Base-by-base conservation (phyloP, 2,113 vertebrate species). In the Dasypus novemcinctus region DNA sequence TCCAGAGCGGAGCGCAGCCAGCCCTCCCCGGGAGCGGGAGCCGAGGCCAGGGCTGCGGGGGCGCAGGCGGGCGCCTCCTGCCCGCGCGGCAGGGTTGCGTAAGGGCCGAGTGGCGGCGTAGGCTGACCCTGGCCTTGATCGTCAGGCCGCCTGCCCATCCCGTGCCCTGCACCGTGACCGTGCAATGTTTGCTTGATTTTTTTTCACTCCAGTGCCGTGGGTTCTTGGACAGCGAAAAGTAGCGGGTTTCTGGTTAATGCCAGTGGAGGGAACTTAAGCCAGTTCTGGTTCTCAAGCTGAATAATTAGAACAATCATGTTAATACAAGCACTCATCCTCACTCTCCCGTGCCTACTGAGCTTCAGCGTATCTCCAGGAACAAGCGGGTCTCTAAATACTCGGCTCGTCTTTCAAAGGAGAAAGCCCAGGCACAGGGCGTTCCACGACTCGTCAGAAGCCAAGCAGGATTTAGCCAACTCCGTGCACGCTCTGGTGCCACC, bases 201-300 rank as follows among this genome's bases (percentile, higher is more conserved):
- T 94, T 74, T 20, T n/a, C n/a, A 31, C 82, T 69, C 23, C 29
- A 78, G 9, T 88, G n/a, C 33, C 38, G 71, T 54, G 33, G 59
- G n/a, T 69, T 95, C 61, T 93, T 66, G 76, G 68, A 88, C 25
- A 2, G 59, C 2, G 15, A 63, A 52, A 64, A 49, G 66, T 74
- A 27, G 49, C 84, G 38, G 46, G n/a, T 80, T 69, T 90, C 57
- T 75, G 80, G 57, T n/a, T n/a, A 54, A 96, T 14, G 41, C 57
- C 72, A 82, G 84, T 90, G 88, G 9, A 80, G 64, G 25, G 71
- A 8, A 66, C 74, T 81, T 84, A 82, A 75, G 46, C 49, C 59
- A 20, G 57, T 76, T 81, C 36, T 87, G 91, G 52, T 36, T 84
- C 88, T 80, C 71, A 83, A 87, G 91, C 64, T 76, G 83, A 95